Percentiles rank a stretch among this genome's conserved stretches.
phyloP scores from a whole-genome alignment of 1,140 invertebrate species.

The Scaptomyza hsui region DNA sequence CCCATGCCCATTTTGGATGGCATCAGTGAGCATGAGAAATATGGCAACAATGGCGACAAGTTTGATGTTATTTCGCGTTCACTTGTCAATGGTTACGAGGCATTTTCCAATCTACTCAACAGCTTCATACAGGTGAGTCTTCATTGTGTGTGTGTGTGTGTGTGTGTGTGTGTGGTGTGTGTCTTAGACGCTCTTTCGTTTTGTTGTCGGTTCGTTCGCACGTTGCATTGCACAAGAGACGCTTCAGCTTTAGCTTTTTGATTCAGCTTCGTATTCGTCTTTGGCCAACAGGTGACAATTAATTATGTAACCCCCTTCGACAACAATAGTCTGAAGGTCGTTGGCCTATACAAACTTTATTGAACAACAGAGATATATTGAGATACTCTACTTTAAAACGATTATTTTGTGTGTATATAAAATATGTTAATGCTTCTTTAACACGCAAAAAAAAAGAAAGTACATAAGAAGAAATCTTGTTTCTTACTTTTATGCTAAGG shows the following conservation, averaged over 20 bases:
- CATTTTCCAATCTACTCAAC: constrained; percentile 86
- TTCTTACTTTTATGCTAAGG: no score
- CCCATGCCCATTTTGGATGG: constrained; percentile 86
- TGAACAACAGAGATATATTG: not conserved
- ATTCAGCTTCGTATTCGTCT: no score
- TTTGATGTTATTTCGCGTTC: constrained; percentile 85
- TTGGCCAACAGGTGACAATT: constrained; percentile 1
- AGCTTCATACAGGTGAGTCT: constrained; percentile 85
- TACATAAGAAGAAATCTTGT: no score
- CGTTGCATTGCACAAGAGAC: constrained; percentile 37
- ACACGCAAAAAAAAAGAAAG: no score
- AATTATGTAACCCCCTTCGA: not conserved
- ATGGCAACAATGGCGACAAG: constrained; percentile 86
- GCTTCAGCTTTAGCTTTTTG: not conserved
- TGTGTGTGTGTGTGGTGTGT: constrained; percentile 5
- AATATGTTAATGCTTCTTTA: not conserved
- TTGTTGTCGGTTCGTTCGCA: constrained; percentile 27
- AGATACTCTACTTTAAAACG: no score
- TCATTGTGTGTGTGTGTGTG: not conserved
- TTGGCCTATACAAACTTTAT: not conserved
- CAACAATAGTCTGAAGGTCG: not conserved
- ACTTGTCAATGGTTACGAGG: constrained; percentile 85
- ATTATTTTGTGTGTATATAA: not conserved
- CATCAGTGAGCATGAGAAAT: constrained; percentile 86
- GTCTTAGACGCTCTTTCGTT: constrained; percentile 3